Percentiles rank a stretch among this genome's conserved stretches.
These are phyloP conservation scores for Leptinotarsa defecta DNA, from an alignment of 1,140 invertebrate species.

Conservation along the genomic window DNA sequence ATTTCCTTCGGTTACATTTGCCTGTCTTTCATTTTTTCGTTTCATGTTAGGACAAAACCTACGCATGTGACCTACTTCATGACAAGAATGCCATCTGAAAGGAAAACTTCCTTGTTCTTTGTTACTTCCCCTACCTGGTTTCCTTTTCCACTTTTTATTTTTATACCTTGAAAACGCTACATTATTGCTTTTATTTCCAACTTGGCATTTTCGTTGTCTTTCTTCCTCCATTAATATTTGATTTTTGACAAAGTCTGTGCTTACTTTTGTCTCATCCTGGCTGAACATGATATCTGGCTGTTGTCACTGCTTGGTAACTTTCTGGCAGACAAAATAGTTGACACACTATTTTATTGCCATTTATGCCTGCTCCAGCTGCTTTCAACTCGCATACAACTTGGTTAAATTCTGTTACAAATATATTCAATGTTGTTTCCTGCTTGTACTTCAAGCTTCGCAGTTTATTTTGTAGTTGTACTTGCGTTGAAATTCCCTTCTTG, in stretches of 20 bases:
- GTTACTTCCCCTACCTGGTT: neutral
- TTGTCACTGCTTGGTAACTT: no score
- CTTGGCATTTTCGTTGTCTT: neutral
- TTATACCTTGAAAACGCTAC: neutral
- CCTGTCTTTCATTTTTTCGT: neutral
- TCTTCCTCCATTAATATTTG: neutral
- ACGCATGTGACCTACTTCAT: neutral
- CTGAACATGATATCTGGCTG: no score
- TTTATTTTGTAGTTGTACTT: constrained; percentile 13
- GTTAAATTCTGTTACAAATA: constrained; percentile 22
- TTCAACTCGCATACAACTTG: constrained; percentile 22
- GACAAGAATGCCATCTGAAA: constrained; percentile 8
- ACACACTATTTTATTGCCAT: no score
- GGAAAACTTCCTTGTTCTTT: neutral
- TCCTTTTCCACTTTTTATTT: neutral
- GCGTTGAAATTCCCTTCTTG: constrained; percentile 13
- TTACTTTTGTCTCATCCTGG: no score
- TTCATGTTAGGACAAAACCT: neutral
- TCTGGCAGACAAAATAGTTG: no score
- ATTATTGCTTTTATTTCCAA: neutral
- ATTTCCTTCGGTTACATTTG: neutral
- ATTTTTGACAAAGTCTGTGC: constrained; percentile 14
- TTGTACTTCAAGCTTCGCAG: constrained; percentile 1
- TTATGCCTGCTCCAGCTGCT: constrained; percentile 20
- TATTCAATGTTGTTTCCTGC: neutral